phyloP scores from a whole-genome alignment of 2,113 vertebrate genomes.

The Pleuronectes platessa region DNA sequence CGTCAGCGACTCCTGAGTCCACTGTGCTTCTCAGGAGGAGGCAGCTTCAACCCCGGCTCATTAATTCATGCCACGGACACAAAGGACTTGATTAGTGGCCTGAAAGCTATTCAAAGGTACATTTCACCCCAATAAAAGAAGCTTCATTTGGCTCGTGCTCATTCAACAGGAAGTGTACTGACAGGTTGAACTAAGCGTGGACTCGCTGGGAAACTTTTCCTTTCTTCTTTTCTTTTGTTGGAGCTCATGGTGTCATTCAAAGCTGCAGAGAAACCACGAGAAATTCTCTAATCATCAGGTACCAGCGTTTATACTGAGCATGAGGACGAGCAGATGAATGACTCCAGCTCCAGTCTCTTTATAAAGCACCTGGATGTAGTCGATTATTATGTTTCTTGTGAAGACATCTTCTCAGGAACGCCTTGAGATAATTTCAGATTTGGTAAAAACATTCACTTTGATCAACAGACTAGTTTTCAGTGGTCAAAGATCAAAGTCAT shows the following conservation, averaged over 20 bases:
- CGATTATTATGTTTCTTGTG: too few relatives aligned
- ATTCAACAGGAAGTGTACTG: neutral
- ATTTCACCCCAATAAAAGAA: conserved; percentile 1
- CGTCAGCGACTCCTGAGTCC: conserved; percentile 29
- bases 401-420: too few relatives aligned
- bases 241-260: neutral
- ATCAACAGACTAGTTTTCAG: too few relatives aligned
- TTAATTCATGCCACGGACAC: conserved; percentile 32
- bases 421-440: too few relatives aligned
- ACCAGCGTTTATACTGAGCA: too few relatives aligned
- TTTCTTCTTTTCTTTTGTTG: neutral
- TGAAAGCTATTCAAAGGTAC: conserved; percentile 2
- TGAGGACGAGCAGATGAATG: too few relatives aligned
- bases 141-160: neutral
- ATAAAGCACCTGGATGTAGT: too few relatives aligned
- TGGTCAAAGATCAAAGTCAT: too few relatives aligned
- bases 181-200: neutral
- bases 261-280: neutral
- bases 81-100: conserved; percentile 27
- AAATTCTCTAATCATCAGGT: neutral
- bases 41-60: conserved; percentile 11
- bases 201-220: neutral
- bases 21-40: conserved; percentile 24
- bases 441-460: too few relatives aligned
- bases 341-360: too few relatives aligned